phyloP scores from a whole-genome alignment of 2,113 vertebrate species.

The Suncus etruscus region DNA sequence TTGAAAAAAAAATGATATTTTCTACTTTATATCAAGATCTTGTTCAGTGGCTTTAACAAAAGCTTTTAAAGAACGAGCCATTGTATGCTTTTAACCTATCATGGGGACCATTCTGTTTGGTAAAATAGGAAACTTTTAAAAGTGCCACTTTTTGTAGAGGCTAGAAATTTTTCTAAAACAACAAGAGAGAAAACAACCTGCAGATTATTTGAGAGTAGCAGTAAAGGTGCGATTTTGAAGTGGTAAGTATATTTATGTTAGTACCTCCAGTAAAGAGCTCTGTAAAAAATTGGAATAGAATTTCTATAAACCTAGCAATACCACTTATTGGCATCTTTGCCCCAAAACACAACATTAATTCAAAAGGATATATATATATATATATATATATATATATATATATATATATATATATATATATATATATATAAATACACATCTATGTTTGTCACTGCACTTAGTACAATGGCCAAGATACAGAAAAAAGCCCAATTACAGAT shows the following conservation, averaged over 20 bases:
- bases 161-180: conserved; percentile 47
- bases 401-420: too few species aligned
- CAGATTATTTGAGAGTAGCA: conserved; percentile 45
- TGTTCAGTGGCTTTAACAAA: neutral
- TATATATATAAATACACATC: too few species aligned
- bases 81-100: neutral
- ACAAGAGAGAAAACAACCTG: neutral
- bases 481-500: too few species aligned
- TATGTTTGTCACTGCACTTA: too few species aligned
- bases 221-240: conserved; percentile 51
- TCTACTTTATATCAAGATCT: neutral
- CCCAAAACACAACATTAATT: too few species aligned
- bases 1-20: neutral
- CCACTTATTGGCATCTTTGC: too few species aligned
- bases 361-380: too few species aligned
- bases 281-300: too few species aligned
- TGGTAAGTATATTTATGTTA: neutral
- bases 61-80: neutral
- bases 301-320: too few species aligned
- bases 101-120: conserved; percentile 31
- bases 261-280: too few species aligned
- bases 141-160: conserved; percentile 4
- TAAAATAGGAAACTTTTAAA: neutral
- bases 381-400: too few species aligned
- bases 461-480: too few species aligned